Conservation (phyloP, 2,797 vertebrate species). For the Pipistrellus pygmaeus region DNA sequence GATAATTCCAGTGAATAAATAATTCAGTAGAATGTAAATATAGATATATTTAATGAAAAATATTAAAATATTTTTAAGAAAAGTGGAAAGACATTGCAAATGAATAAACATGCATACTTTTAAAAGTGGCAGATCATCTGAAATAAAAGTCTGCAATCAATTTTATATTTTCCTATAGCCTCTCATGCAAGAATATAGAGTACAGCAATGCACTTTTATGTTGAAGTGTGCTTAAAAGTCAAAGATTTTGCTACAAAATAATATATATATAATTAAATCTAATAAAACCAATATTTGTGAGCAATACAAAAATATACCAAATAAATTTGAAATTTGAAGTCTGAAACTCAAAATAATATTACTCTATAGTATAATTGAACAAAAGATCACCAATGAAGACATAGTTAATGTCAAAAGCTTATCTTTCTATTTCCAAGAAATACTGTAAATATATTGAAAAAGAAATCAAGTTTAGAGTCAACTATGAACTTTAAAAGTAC, state of each 20-base stretch:
- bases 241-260: background rate
- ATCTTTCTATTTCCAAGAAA: background rate
- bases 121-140: background rate
- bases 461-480: background rate
- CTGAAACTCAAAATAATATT: background rate
- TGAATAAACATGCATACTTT: slow-evolving; percentile 7
- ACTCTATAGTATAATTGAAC: background rate
- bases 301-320: background rate
- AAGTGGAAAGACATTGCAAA: background rate
- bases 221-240: background rate
- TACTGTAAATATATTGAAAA: background rate
- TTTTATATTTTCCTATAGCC: background rate
- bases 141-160: background rate
- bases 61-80: slow-evolving; percentile 24
- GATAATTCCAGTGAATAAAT: background rate
- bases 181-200: background rate
- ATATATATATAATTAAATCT: background rate
- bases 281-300: background rate
- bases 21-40: slow-evolving; percentile 54
- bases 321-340: slow-evolving; percentile 26
- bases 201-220: background rate
- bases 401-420: background rate
- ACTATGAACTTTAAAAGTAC: slow-evolving; percentile 34
- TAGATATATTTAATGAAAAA: slow-evolving; percentile 15
- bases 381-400: background rate